These are phyloP conservation scores for Trichopoda pennipes DNA, from an alignment of 2,888 invertebrate species.

Conservation along the genomic window DNA sequence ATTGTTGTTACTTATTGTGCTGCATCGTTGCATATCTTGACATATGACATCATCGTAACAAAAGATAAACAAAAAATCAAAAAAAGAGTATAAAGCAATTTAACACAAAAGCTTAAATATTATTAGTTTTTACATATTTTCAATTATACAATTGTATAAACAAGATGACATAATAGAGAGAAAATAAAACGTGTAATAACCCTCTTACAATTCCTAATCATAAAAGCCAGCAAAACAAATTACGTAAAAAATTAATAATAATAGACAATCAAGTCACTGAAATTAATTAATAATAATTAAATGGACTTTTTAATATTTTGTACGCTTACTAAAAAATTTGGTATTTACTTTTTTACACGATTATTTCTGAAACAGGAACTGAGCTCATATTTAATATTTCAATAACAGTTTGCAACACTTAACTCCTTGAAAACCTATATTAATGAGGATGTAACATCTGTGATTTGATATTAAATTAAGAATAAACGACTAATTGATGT, in stretches of 20 bases:
- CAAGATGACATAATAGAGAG: conserved; percentile 32
- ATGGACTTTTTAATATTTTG: no score
- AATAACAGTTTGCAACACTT: no score
- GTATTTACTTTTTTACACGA: no score
- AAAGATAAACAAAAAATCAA: conserved; percentile 8
- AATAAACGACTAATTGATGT: no score
- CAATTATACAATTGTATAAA: conserved; percentile 1
- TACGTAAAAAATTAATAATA: background rate
- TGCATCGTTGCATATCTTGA: conserved; percentile 49
- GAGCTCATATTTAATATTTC: no score
- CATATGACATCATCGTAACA: conserved; percentile 61
- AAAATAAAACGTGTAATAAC: background rate
- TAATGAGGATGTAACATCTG: no score
- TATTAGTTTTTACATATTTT: background rate
- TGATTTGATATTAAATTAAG: no score
- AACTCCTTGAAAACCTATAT: no score
- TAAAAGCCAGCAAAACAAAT: background rate
- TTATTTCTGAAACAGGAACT: no score
- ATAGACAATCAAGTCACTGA: no score
- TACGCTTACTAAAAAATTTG: no score
- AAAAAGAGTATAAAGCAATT: conserved; percentile 14
- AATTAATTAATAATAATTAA: no score
- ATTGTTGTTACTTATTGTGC: background rate
- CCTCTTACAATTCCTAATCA: background rate
- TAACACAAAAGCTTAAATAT: background rate